A percentile compares a stretch with the other conserved stretches of the same genome.
phyloP scores from a whole-genome alignment of 2,797 vertebrate species.

The Pseudotriccus pelzelni region DNA sequence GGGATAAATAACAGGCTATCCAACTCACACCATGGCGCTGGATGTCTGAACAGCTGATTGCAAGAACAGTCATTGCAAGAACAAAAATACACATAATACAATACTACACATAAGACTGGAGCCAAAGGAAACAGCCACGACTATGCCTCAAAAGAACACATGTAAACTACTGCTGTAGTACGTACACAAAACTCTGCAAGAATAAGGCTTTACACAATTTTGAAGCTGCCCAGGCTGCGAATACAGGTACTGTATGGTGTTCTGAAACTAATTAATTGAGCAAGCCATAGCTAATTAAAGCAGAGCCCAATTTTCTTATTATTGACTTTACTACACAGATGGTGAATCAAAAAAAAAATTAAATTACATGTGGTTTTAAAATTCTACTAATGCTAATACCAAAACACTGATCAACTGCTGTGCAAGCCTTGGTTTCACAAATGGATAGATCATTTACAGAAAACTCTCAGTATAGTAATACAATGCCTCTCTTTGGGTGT shows the following conservation, averaged over 20 bases:
- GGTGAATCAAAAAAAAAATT: neutral
- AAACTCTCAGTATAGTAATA: neutral
- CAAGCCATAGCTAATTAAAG: conserved; percentile 16
- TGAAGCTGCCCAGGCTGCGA: neutral
- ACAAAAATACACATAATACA: neutral
- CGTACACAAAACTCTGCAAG: neutral
- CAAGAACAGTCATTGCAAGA: neutral
- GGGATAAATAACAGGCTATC: conserved; percentile 40
- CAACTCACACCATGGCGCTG: neutral
- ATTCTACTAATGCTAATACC: neutral
- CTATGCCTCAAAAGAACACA: neutral
- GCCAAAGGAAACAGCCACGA: neutral
- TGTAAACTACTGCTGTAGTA: neutral
- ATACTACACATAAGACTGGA: neutral
- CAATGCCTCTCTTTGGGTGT: neutral
- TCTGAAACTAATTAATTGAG: neutral
- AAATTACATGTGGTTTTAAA: neutral
- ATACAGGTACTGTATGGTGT: neutral
- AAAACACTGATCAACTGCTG: neutral
- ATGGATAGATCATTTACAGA: neutral
- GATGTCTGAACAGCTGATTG: conserved; percentile 3
- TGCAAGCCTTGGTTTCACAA: neutral
- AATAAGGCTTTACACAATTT: neutral
- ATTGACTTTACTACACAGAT: neutral
- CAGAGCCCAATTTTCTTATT: neutral